phyloP scores from a whole-genome alignment of 1,140 invertebrate genomes.

The Drosophila busckii region DNA sequence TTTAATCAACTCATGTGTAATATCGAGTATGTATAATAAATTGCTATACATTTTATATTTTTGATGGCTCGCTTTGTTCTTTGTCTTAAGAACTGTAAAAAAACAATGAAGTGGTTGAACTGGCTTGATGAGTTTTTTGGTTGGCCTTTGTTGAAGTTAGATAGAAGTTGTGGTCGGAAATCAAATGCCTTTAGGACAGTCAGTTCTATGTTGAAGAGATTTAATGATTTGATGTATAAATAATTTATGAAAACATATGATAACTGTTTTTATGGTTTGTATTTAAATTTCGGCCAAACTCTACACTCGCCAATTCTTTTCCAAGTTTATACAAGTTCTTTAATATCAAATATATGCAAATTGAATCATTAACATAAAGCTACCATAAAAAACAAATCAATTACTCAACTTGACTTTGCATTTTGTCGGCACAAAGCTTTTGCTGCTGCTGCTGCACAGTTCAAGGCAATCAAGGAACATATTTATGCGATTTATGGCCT shows the following conservation, averaged over 20 bases:
- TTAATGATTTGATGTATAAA: no score
- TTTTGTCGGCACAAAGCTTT: slow-evolving; percentile 11
- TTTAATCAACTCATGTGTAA: slow-evolving; percentile 4
- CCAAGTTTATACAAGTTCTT: no score
- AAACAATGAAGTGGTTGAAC: slow-evolving; percentile 47
- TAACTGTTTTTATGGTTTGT: no score
- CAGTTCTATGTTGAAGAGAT: slow-evolving; percentile 8
- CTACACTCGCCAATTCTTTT: no score
- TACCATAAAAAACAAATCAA: slow-evolving; percentile 29
- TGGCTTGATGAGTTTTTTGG: slow-evolving; percentile 38
- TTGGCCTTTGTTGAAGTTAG: slow-evolving; percentile 4
- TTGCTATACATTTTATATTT: slow-evolving; percentile 13
- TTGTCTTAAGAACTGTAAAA: slow-evolving; percentile 25
- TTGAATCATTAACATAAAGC: no score
- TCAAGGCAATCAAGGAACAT: slow-evolving; percentile 52
- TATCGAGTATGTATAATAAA: neutral
- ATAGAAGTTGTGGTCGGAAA: slow-evolving; percentile 21
- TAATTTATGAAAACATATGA: no score
- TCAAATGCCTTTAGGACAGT: neutral
- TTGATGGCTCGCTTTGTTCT: slow-evolving; percentile 47
- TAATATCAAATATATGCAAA: no score
- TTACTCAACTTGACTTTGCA: slow-evolving; percentile 8
- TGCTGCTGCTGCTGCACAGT: slow-evolving; percentile 11
- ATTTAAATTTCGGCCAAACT: no score
- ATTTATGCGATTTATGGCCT: slow-evolving; percentile 44